Base-by-base conservation (phyloP, 2,113 vertebrate species). In the Neotragus pygmaeus region DNA sequence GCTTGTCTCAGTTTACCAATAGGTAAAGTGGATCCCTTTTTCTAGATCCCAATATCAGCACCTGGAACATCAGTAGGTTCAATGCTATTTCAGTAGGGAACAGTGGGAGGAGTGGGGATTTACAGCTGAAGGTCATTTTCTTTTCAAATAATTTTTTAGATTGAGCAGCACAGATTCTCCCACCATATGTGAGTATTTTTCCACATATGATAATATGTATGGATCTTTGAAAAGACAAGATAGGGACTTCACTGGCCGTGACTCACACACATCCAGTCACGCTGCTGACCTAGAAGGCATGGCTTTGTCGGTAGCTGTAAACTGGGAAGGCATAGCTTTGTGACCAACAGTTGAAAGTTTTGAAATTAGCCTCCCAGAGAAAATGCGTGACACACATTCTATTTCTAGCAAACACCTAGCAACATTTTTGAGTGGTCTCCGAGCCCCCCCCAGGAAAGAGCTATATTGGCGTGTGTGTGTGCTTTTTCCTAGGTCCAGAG, bases 401-500 rank as follows among this genome's bases (percentile, higher is more conserved):
- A 14, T 77, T 77, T 47, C 77, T 80, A 88, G 91, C 55, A 47
- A 90, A 92, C 66, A 28, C 25, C 47, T 53, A 96, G 57, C 21
- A 57, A 14, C 25, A 1, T 84, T 49, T 95, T 92, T 81, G 39
- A 96, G 55, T 25, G 21, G 57, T 33, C 62, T 19, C 1, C n/a
- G 30, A 45, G 57, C 45, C 53, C 83, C 15, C 49, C 64, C 60
- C 60, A 49, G 94, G 90, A 94, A 73, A 95, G 93, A 82, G 87
- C 91, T 93, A 66, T 96, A 98, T 90, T 90, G 97, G 95, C 84
- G 78, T 96, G 73, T 95, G 90, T 90, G 13, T 96, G 53, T 98
- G 97, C 95, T 98, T 97, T 98, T 98, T 98, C 98, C 98, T 98
- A 99, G 99, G 99, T 99, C 99, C 99, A 0, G 99, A 99, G 98